Evolutionary conservation across 2,113 vertebrate species (phyloP).

Genomic region (Elaphurus davidianus): DNA sequence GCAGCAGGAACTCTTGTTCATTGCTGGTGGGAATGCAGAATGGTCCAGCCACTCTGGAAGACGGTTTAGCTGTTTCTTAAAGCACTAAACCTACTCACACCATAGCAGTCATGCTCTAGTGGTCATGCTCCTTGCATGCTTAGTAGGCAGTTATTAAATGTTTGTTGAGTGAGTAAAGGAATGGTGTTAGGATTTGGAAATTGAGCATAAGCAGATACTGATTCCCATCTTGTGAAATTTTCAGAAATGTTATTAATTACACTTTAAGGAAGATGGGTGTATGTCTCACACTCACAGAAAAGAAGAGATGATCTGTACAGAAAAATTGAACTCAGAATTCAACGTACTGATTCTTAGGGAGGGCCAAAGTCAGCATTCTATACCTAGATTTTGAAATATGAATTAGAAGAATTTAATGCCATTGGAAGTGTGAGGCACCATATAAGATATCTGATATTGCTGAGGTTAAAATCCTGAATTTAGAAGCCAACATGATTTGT

Average conservation of each 20-base stretch:
- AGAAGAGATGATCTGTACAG: neutral
- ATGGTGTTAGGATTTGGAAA: neutral
- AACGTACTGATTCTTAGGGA: neutral
- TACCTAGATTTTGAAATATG: neutral
- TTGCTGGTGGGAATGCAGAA: neutral
- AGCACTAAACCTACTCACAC: neutral
- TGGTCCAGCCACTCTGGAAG: neutral
- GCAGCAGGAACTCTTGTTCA: neutral
- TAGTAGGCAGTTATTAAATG: neutral
- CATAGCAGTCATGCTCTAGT: no score
- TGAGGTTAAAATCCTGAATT: neutral
- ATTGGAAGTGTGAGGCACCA: neutral
- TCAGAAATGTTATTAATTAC: neutral
- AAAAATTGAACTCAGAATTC: neutral
- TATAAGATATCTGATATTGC: neutral
- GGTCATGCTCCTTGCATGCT: neutral
- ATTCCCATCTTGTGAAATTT: neutral
- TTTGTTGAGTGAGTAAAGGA: neutral
- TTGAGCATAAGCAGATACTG: neutral
- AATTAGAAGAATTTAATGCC: neutral
- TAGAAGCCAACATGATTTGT: neutral
- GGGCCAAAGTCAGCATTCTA: neutral
- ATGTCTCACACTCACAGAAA: neutral
- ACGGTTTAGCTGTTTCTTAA: neutral
- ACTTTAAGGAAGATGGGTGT: conserved; percentile 1